phyloP scores from a whole-genome alignment of 2,113 vertebrate species.

The Corapipo altera region DNA sequence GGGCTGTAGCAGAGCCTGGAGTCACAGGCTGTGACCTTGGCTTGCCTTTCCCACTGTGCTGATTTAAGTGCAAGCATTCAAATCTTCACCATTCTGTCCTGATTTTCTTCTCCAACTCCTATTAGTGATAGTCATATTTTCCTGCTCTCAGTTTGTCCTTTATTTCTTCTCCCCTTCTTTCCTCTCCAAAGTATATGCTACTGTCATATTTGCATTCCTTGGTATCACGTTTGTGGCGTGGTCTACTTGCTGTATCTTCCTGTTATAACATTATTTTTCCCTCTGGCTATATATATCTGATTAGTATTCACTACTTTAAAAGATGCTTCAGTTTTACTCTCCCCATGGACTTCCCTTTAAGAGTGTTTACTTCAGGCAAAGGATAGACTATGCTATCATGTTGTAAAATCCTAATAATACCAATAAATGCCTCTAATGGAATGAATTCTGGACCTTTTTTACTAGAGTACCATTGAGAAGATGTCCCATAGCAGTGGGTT shows the following conservation, averaged over 20 bases:
- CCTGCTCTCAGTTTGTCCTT: neutral
- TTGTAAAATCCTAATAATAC: constrained; percentile 31
- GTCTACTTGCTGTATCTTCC: neutral
- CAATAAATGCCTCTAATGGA: constrained; percentile 23
- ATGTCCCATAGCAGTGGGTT: neutral
- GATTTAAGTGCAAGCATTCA: neutral
- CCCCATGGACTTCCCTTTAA: constrained; percentile 4
- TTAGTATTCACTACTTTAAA: constrained; percentile 45
- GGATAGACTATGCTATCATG: constrained; percentile 20
- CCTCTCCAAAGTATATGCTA: neutral
- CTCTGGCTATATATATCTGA: neutral
- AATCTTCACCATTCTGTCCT: neutral
- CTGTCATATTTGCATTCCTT: neutral
- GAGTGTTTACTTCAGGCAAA: constrained; percentile 48
- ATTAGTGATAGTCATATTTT: neutral
- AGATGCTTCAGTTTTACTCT: constrained; percentile 14
- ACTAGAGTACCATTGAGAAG: neutral
- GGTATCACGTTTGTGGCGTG: neutral
- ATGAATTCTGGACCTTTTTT: neutral
- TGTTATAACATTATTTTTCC: neutral
- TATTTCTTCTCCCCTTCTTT: neutral
- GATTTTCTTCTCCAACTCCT: neutral
- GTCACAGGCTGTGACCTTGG: neutral
- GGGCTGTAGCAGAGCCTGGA: neutral
- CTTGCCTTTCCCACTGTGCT: neutral